Evolutionary conservation across 2,888 invertebrate species (phyloP).

Genomic region (Pemphredon lugubris): DNA sequence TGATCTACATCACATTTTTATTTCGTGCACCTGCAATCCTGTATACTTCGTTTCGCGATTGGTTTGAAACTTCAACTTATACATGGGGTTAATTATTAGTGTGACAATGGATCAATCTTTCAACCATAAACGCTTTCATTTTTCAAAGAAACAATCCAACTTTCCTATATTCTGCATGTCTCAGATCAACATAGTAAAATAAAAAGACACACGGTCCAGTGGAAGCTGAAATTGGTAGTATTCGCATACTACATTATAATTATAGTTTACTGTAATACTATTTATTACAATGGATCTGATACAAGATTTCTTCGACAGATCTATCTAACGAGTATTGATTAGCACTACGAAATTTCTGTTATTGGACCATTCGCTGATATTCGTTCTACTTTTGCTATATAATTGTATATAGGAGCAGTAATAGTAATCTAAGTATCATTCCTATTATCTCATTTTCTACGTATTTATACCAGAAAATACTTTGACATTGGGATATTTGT

Average conservation of each 20-base stretch:
- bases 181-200: conserved; percentile 68
- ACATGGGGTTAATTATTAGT: conserved; percentile 52
- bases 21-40: conserved; percentile 33
- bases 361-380: conserved; percentile 39
- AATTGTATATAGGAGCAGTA: conserved; percentile 45
- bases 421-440: conserved; percentile 30
- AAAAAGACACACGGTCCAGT: conserved; percentile 63
- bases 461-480: conserved; percentile 30
- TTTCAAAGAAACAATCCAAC: conserved; percentile 73
- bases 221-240: conserved; percentile 54
- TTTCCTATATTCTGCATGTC: conserved; percentile 64
- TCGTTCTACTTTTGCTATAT: conserved; percentile 39
- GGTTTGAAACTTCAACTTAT: conserved; percentile 17
- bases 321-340: conserved; percentile 66
- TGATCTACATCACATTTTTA: conserved; percentile 22
- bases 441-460: conserved; percentile 31
- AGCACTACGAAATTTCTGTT: conserved; percentile 51
- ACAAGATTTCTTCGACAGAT: conserved; percentile 62
- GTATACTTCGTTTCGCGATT: conserved; percentile 3
- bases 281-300: conserved; percentile 68
- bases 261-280: conserved; percentile 49
- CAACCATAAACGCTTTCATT: conserved; percentile 68
- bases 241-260: conserved; percentile 30
- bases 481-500: conserved; percentile 17
- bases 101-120: conserved; percentile 73